Evolutionary conservation across 2,113 vertebrate species (phyloP), one percentile per base, ranked within the genome.

Genomic region (Sapayoa aenigma): DNA sequence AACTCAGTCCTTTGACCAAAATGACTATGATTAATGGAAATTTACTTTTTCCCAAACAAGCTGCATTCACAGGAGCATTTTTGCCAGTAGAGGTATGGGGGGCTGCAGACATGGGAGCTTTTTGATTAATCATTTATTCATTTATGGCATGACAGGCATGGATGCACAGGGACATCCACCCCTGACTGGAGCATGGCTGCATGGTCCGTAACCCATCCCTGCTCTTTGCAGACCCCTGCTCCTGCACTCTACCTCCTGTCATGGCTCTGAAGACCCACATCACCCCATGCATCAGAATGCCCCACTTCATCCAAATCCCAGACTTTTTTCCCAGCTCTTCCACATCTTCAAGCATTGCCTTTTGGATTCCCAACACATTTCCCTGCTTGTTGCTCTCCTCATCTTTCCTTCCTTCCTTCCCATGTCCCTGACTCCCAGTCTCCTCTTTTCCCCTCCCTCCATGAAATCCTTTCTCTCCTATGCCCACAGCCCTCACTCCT

Each of bases 21-120:
- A 52, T 1, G 4, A 44, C 25, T 42, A n/a, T 5, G 11, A 58
- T 49, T 37, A 39, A 39, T 65, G 27, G 44, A 49, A 84, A 13
- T 39, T 20, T 53, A 27, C 6, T 17, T 28, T 28, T 21, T 28
- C 18, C 75, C 68, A 23, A 27, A 27, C 25, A 56, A 73, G 44
- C 12, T 60, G 59, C 39, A n/a, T 59, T 77, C 60, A 53, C 6
- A 28, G 53, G 16, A 87, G 10, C 4, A 35, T 9, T 73, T 90
- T 30, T 68, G 59, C 22, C 78, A 65, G 33, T 3, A 10, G 17
- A 44, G 49, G 39, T 39, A 33, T 1, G 28, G 20, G 58, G 16
- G 47, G 18, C 65, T 63, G 59, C 0, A 2, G 39, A 5, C 0
- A 0, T 3, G 14, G 6, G 39, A 42, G 12, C 8, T 53, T 74